phyloP scores from a whole-genome alignment of 2,797 vertebrate species.

The Ateles fusciceps region DNA sequence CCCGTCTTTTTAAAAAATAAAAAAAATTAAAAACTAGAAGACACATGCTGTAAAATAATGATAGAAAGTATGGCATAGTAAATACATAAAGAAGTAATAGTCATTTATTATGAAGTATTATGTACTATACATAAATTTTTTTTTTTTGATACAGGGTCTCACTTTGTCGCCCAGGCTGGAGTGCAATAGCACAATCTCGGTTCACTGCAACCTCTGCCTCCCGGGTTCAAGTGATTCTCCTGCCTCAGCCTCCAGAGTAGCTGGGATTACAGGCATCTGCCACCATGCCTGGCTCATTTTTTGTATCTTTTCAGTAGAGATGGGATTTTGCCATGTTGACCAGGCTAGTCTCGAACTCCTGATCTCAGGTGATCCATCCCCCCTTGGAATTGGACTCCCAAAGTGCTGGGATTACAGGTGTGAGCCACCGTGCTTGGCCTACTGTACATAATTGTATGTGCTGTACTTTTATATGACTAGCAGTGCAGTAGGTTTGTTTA shows the following conservation, averaged over 20 bases:
- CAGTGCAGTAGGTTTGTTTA: neutral
- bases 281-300: neutral
- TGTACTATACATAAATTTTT: neutral
- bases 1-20: too few species aligned
- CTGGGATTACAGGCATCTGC: neutral
- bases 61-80: neutral
- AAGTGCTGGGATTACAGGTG: neutral
- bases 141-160: neutral
- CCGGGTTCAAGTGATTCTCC: neutral
- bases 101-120: neutral
- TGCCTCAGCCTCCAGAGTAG: neutral
- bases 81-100: neutral
- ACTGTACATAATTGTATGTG: neutral
- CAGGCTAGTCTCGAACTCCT: neutral
- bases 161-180: neutral
- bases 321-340: neutral
- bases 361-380: neutral
- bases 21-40: too few species aligned
- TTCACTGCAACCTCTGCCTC: neutral
- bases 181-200: neutral
- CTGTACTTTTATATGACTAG: neutral
- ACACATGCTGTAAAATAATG: too few species aligned
- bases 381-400: neutral
- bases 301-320: neutral
- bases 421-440: neutral